phyloP scores from a whole-genome alignment of 2,113 vertebrate species.

The Campylomormyrus numenius region DNA sequence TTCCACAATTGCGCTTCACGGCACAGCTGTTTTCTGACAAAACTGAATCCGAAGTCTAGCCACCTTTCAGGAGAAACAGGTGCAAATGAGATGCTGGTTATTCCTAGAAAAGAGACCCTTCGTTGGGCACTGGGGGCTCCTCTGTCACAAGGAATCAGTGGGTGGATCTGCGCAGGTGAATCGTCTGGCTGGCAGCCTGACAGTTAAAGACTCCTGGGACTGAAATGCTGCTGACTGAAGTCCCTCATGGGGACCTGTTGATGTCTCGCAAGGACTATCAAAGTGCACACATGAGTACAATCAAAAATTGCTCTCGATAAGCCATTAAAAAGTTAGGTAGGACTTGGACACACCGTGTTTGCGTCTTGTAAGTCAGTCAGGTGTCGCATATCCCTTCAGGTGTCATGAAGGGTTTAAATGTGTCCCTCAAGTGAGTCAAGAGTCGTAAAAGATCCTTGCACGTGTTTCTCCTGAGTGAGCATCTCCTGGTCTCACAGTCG shows the following conservation, averaged over 20 bases:
- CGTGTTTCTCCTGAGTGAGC: not conserved
- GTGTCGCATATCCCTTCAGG: not conserved
- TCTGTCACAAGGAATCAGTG: not conserved
- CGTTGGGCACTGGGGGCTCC: not conserved
- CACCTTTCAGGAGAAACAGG: not conserved
- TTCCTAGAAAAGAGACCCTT: not conserved
- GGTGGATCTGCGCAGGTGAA: not conserved
- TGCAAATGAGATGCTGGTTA: not conserved
- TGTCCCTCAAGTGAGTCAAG: not conserved
- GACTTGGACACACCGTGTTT: not conserved
- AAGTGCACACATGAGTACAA: not conserved
- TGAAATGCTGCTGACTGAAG: not conserved
- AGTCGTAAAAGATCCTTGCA: not conserved
- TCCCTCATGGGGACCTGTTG: not conserved
- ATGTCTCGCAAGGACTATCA: not conserved
- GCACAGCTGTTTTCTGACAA: not conserved
- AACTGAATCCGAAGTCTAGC: not conserved
- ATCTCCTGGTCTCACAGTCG: conserved; percentile 44
- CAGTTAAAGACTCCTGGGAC: not conserved
- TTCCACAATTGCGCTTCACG: not conserved
- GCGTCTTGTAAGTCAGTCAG: not conserved
- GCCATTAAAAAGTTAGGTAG: not conserved
- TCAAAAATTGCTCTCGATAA: not conserved
- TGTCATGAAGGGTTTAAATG: not conserved
- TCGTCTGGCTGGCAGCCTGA: not conserved